Evolutionary conservation across 2,888 invertebrate genomes (phyloP).

Genomic region (Eulithis testata): DNA sequence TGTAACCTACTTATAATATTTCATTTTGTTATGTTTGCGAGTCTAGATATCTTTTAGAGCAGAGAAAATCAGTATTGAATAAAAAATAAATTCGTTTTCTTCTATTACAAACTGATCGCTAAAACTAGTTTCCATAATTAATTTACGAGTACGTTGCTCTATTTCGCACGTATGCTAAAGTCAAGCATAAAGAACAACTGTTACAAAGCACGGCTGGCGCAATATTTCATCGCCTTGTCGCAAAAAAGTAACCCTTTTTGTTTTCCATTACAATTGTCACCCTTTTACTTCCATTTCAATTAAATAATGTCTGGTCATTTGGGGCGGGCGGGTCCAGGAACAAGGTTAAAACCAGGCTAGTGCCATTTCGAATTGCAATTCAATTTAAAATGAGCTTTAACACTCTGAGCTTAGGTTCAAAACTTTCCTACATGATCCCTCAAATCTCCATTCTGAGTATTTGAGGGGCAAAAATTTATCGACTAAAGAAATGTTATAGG

Average conservation of each 20-base stretch:
- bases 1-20: background rate
- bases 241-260: constrained; percentile 80
- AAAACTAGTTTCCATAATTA: too few species aligned
- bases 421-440: background rate
- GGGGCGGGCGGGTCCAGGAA: constrained; percentile 61
- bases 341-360: constrained; percentile 2
- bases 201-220: constrained; percentile 80
- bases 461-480: background rate
- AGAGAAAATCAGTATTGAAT: too few species aligned
- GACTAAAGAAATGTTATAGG: background rate
- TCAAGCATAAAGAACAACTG: constrained; percentile 72
- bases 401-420: background rate
- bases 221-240: constrained; percentile 78
- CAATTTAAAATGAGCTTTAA: constrained; percentile 17
- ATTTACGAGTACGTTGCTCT: constrained; percentile 13
- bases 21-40: background rate
- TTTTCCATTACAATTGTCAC: constrained; percentile 84
- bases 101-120: background rate
- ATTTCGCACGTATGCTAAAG: constrained; percentile 35
- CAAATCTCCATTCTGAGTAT: background rate
- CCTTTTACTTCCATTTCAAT: constrained; percentile 83
- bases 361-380: constrained; percentile 5
- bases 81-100: background rate
- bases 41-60: too few species aligned
- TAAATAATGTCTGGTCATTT: constrained; percentile 85